A percentile compares a stretch with the other conserved stretches of the same genome.
phyloP scores from a whole-genome alignment of 30 jellyfish, hydroid and myxozoan genomes.

The Turritopsis dohrnii region DNA sequence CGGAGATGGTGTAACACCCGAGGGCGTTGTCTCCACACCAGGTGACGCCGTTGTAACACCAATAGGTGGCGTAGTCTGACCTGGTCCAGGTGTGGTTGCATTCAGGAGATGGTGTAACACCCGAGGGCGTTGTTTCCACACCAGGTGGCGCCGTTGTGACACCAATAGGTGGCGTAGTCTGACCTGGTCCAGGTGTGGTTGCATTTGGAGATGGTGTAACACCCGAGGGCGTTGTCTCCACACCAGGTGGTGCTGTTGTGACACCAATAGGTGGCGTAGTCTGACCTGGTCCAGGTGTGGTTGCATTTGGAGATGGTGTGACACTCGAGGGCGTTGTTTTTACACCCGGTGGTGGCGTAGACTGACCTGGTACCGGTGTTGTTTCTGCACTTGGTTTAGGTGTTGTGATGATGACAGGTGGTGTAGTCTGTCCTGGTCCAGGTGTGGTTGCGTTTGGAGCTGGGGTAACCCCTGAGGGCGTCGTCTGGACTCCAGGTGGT shows the following conservation, averaged over 20 bases:
- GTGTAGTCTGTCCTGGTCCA: slow-evolving; percentile 14
- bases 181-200: background rate
- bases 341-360: slow-evolving; percentile 30
- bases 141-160: slow-evolving; percentile 41
- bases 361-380: background rate
- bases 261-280: slow-evolving; percentile 41
- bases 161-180: slow-evolving; percentile 8
- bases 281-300: slow-evolving; percentile 20
- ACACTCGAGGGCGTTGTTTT: background rate
- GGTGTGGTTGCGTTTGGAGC: background rate
- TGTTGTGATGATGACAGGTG: background rate
- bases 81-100: slow-evolving; percentile 15
- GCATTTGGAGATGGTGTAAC: background rate
- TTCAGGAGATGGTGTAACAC: slow-evolving; percentile 8
- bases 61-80: slow-evolving; percentile 28
- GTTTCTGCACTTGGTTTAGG: background rate
- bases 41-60: slow-evolving; percentile 49
- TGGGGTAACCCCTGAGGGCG: slow-evolving; percentile 1
- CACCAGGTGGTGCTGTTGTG: slow-evolving; percentile 31
- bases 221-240: background rate
- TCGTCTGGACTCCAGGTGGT: slow-evolving; percentile 16
- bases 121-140: background rate
- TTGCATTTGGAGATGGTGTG: background rate
- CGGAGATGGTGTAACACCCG: background rate
- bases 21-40: slow-evolving; percentile 39